A percentile compares a stretch with the other conserved stretches of the same genome.
Conservation (phyloP, 1,140 invertebrate species). For the Lethocerus indicus region DNA sequence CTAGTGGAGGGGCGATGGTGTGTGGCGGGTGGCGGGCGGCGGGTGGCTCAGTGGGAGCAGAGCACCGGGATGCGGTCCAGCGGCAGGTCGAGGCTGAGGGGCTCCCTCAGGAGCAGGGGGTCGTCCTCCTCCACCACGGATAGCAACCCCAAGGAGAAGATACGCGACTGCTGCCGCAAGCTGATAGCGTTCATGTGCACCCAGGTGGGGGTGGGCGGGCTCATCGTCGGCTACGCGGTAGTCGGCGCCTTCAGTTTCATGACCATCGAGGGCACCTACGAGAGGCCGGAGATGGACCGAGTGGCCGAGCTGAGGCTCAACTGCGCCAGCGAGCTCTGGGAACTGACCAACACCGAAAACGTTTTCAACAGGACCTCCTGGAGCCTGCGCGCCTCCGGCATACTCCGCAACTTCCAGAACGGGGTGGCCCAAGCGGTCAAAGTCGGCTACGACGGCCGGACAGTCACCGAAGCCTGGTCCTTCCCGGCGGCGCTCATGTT, state of each 20-base stretch:
- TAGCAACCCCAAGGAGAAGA: slow-evolving; percentile 45
- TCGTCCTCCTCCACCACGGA: slow-evolving; percentile 46
- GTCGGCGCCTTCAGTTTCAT: slow-evolving; percentile 87
- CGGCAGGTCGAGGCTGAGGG: slow-evolving; percentile 16
- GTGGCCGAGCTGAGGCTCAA: slow-evolving; percentile 30
- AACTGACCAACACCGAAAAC: slow-evolving; percentile 49
- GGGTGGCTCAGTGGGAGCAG: not conserved
- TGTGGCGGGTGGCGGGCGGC: not conserved
- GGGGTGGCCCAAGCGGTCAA: slow-evolving; percentile 49
- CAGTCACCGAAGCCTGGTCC: slow-evolving; percentile 55
- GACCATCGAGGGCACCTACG: slow-evolving; percentile 57
- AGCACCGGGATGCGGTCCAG: slow-evolving; percentile 1
- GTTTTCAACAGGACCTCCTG: slow-evolving; percentile 59
- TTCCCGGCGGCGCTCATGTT: slow-evolving; percentile 77
- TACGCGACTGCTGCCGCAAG: slow-evolving; percentile 68
- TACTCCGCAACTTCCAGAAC: slow-evolving; percentile 51
- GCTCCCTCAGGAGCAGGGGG: slow-evolving; percentile 42
- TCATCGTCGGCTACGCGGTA: slow-evolving; percentile 89
- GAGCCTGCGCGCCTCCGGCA: slow-evolving; percentile 39
- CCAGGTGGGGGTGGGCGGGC: slow-evolving; percentile 83
- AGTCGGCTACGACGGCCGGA: slow-evolving; percentile 58
- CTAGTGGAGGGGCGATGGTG: not conserved
- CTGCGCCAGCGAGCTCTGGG: slow-evolving; percentile 50
- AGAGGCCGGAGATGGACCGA: slow-evolving; percentile 32
- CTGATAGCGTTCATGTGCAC: slow-evolving; percentile 82